phyloP scores from a whole-genome alignment of 2,113 vertebrate species.

The Peucedramus taeniatus region DNA sequence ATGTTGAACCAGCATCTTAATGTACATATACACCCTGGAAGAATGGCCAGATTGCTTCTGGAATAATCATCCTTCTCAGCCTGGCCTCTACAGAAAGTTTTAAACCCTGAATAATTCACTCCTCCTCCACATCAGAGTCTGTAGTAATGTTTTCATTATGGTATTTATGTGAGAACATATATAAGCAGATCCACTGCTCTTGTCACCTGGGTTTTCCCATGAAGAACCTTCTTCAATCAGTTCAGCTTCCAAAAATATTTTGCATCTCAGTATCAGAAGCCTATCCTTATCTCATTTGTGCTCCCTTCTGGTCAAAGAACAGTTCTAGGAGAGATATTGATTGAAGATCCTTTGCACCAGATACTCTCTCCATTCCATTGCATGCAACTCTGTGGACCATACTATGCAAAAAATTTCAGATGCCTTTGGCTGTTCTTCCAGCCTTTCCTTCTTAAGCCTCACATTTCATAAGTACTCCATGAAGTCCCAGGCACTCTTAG shows the following conservation, averaged over 20 bases:
- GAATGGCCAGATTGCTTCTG: neutral
- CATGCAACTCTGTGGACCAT: neutral
- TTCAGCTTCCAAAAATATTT: neutral
- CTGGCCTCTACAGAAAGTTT: neutral
- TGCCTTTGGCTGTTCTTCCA: neutral
- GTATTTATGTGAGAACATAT: neutral
- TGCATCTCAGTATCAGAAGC: neutral
- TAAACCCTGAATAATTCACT: neutral
- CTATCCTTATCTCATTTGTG: neutral
- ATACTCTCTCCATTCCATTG: neutral
- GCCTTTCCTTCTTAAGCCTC: neutral
- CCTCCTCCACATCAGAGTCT: neutral
- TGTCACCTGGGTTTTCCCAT: neutral
- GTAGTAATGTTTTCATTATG: neutral
- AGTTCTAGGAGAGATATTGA: neutral
- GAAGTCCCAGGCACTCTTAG: neutral
- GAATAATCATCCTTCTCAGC: neutral
- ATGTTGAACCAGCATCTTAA: neutral
- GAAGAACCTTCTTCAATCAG: neutral
- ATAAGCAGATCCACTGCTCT: neutral
- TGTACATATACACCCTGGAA: neutral
- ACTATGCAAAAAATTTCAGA: fast-evolving
- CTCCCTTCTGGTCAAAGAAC: neutral
- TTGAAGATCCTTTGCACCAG: neutral
- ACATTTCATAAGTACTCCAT: neutral